Percentiles rank a stretch among this genome's conserved stretches.
These are phyloP conservation scores for Labeo catla DNA, from an alignment of 2,113 vertebrate species.

Conservation along the genomic window DNA sequence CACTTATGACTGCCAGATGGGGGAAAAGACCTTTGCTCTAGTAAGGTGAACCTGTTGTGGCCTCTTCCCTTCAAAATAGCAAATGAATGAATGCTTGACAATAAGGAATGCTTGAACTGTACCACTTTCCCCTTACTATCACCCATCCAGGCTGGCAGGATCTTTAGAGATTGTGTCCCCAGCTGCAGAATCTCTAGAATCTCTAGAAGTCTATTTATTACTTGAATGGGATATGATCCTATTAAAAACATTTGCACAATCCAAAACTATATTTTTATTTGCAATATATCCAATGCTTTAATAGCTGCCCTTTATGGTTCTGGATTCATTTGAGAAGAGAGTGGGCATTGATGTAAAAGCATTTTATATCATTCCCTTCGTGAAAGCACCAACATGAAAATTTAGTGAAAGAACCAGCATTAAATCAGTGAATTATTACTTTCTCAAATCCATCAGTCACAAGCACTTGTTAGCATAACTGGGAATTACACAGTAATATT, in stretches of 20 bases:
- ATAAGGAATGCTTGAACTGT: conserved; percentile 40
- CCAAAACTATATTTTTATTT: conserved; percentile 64
- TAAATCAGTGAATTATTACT: conserved; percentile 44
- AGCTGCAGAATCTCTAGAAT: no score
- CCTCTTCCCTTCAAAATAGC: not conserved
- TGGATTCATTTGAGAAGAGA: conserved; percentile 61
- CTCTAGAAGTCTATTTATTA: conserved; percentile 61
- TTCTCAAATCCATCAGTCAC: conserved; percentile 53
- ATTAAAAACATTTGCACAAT: conserved; percentile 57
- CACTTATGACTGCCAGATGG: conserved; percentile 34
- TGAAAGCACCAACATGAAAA: conserved; percentile 45
- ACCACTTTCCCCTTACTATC: conserved; percentile 26
- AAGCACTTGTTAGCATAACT: conserved; percentile 45
- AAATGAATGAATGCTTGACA: not conserved
- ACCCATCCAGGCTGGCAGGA: conserved; percentile 37
- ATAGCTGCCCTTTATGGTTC: conserved; percentile 59
- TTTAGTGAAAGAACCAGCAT: conserved; percentile 29
- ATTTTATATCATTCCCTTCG: conserved; percentile 59
- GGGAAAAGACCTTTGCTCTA: conserved; percentile 12
- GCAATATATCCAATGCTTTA: conserved; percentile 56
- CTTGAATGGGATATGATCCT: conserved; percentile 40
- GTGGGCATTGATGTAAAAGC: conserved; percentile 53
- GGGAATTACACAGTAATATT: conserved; percentile 35
- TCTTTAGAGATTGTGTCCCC: conserved; percentile 52
- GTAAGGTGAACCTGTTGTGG: not conserved